These are phyloP conservation scores for Anolis apletophallus DNA, from an alignment of 2,797 vertebrate species.

Conservation along the genomic window DNA sequence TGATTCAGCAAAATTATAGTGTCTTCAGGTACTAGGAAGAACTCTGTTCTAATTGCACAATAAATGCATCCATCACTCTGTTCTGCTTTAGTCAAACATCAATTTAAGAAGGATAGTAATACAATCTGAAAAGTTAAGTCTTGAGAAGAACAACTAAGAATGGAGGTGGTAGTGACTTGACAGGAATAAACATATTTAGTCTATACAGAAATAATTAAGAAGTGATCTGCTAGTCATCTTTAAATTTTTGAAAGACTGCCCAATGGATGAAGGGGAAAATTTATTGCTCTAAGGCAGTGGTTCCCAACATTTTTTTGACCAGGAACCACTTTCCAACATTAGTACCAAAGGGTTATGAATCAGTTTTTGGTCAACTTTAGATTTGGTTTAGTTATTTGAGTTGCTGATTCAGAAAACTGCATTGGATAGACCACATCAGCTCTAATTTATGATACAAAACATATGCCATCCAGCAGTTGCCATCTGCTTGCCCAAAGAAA, in stretches of 20 bases:
- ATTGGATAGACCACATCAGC: no score
- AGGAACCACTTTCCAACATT: no score
- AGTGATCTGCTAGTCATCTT: not conserved
- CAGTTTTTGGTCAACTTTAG: no score
- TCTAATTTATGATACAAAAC: no score
- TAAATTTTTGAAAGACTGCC: not conserved
- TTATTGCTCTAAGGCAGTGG: not conserved
- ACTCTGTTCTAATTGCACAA: not conserved
- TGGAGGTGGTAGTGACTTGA: not conserved
- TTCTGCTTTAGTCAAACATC: not conserved
- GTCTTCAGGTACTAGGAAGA: not conserved
- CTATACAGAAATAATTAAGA: not conserved
- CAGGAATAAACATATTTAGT: not conserved
- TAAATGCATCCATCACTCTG: not conserved
- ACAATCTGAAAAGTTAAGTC: not conserved
- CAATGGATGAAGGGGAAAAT: not conserved
- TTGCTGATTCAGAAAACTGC: no score
- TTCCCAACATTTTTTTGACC: no score
- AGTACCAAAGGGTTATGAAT: no score
- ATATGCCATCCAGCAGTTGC: no score
- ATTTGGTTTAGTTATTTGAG: no score
- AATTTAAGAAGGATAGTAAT: not conserved
- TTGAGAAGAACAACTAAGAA: not conserved
- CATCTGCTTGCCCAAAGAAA: no score
- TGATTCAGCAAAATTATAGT: not conserved